Conservation (phyloP, 2,113 vertebrate genomes). For the Nyctibius bracteatus region DNA sequence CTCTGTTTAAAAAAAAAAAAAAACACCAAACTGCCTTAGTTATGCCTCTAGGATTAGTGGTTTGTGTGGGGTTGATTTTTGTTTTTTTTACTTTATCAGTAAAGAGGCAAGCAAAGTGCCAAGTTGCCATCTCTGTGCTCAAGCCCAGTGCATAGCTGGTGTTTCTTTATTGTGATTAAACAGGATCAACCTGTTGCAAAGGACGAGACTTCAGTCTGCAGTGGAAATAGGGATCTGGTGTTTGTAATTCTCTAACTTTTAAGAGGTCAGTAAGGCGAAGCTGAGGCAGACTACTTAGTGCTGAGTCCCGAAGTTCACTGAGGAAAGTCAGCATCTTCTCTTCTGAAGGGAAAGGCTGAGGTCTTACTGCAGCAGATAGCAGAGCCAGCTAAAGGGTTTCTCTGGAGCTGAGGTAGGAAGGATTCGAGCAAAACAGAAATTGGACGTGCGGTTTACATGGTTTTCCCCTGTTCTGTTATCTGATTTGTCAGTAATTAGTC, state of each 20-base stretch:
- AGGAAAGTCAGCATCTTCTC: too few species aligned
- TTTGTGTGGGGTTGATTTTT: too few species aligned
- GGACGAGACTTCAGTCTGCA: accelerated
- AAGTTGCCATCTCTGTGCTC: accelerated
- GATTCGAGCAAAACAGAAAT: not conserved
- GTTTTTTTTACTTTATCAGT: not conserved
- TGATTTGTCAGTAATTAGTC: not conserved
- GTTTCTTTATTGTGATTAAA: not conserved
- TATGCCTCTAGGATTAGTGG: not conserved
- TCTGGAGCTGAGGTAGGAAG: not conserved
- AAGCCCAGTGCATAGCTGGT: accelerated
- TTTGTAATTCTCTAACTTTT: not conserved
- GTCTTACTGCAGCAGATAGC: not conserved
- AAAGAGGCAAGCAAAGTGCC: not conserved
- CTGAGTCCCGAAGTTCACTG: not conserved
- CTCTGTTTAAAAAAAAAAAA: accelerated
- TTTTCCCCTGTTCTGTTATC: accelerated
- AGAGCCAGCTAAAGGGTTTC: not conserved
- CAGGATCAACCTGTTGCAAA: not conserved
- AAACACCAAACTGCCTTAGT: not conserved
- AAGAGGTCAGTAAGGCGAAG: not conserved
- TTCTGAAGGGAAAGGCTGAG: not conserved
- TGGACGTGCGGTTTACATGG: accelerated
- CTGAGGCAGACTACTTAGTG: not conserved
- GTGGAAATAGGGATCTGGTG: not conserved